Conservation (phyloP, 1,140 invertebrate species). For the Cyrtorhinus lividipennis region DNA sequence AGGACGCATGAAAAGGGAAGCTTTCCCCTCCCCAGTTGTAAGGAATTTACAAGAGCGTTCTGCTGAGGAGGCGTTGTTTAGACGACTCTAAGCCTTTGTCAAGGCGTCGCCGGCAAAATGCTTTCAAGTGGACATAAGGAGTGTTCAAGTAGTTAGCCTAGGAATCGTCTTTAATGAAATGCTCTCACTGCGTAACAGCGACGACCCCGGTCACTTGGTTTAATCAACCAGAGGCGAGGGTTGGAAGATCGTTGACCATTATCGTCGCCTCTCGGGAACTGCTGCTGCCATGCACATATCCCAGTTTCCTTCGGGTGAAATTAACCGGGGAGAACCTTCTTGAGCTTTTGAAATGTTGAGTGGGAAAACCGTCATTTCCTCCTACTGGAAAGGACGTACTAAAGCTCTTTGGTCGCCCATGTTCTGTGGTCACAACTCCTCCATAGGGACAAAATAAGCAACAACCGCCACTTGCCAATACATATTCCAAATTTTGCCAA, state of each 20-base stretch:
- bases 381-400: no score
- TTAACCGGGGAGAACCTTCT: background rate
- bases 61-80: background rate
- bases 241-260: background rate
- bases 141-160: constrained; percentile 13
- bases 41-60: background rate
- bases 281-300: background rate
- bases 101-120: background rate
- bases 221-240: constrained; percentile 11
- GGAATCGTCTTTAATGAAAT: constrained; percentile 15
- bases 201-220: constrained; percentile 8
- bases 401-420: no score
- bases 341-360: constrained; percentile 1
- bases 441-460: no score
- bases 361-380: no score
- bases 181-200: constrained; percentile 1
- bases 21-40: background rate
- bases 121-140: constrained; percentile 11
- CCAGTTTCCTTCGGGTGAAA: background rate
- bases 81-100: background rate
- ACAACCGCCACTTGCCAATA: no score
- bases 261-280: constrained; percentile 1
- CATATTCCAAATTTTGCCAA: no score
- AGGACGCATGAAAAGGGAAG: background rate
- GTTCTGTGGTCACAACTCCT: no score